These are phyloP conservation scores for Brachionus sp. DNA, from an alignment of 1,140 invertebrate genomes.

Conservation along the genomic window DNA sequence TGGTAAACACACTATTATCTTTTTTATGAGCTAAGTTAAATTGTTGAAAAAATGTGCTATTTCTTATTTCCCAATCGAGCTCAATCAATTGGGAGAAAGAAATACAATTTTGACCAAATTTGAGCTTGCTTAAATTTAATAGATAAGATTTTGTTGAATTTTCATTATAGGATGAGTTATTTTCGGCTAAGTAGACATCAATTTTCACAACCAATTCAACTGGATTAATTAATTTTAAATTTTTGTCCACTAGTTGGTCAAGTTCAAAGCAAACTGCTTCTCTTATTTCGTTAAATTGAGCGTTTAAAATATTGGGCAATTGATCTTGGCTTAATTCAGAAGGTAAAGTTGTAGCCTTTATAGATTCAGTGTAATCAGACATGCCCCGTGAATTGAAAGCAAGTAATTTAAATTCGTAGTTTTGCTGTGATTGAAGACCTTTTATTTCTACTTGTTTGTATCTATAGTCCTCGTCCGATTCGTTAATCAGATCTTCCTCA, in stretches of 20 bases:
- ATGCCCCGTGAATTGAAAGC: constrained; percentile 1
- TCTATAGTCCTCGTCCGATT: background rate
- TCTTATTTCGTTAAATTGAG: constrained; percentile 41
- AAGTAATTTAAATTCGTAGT: constrained; percentile 12
- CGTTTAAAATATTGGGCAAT: constrained; percentile 20
- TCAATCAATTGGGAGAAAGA: constrained; percentile 34
- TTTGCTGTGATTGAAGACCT: constrained; percentile 18
- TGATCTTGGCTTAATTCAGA: background rate
- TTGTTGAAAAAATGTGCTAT: constrained; percentile 5
- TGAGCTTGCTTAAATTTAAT: constrained; percentile 14
- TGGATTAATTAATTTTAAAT: background rate
- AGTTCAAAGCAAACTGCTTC: constrained; percentile 44
- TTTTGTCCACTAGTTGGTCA: constrained; percentile 1
- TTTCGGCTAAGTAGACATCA: background rate
- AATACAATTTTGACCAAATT: constrained; percentile 44
- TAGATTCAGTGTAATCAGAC: background rate
- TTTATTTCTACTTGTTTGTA: constrained; percentile 1
- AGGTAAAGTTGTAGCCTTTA: background rate
- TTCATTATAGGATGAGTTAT: background rate
- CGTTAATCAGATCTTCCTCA: constrained; percentile 5
- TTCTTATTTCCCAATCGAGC: constrained; percentile 19
- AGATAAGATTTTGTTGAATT: constrained; percentile 20
- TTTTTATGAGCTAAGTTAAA: background rate
- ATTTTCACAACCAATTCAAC: background rate
- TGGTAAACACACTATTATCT: background rate